Conservation (phyloP, 2,113 vertebrate species). For the Phyllopteryx taeniolatus region DNA sequence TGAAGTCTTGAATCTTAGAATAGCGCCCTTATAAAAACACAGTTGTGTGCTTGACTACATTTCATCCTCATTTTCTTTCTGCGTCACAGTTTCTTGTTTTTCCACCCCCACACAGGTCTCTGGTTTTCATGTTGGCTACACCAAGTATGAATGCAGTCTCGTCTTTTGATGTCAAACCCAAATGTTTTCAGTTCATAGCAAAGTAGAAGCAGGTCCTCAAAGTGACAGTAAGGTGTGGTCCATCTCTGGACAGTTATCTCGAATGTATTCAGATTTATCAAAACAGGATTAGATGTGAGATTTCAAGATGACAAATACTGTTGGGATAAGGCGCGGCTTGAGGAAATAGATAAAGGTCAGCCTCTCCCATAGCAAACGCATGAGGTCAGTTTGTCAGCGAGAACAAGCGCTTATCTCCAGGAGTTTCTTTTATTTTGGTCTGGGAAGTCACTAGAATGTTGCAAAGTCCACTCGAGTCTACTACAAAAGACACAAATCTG, state of each 20-base stretch:
- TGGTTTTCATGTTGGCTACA: no score
- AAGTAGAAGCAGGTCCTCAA: neutral
- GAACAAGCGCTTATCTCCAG: neutral
- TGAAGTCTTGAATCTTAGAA: no score
- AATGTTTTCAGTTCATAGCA: neutral
- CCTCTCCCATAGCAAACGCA: neutral
- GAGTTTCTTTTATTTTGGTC: neutral
- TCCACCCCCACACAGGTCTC: no score
- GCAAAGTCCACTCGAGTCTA: neutral
- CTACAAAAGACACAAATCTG: neutral
- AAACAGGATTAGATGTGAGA: conserved; percentile 1
- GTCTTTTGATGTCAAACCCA: neutral
- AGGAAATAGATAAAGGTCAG: neutral
- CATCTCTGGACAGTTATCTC: neutral
- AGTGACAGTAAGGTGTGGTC: neutral
- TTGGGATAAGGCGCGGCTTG: neutral
- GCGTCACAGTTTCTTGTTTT: no score
- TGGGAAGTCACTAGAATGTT: neutral
- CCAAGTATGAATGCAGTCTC: no score
- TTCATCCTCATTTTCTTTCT: no score
- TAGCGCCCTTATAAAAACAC: no score
- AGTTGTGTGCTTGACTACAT: no score
- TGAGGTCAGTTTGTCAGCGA: neutral
- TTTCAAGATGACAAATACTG: neutral
- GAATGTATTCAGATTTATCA: neutral